Evolutionary conservation across 2,888 invertebrate genomes (phyloP).

Genomic region (Pyrrhosoma nymphula): DNA sequence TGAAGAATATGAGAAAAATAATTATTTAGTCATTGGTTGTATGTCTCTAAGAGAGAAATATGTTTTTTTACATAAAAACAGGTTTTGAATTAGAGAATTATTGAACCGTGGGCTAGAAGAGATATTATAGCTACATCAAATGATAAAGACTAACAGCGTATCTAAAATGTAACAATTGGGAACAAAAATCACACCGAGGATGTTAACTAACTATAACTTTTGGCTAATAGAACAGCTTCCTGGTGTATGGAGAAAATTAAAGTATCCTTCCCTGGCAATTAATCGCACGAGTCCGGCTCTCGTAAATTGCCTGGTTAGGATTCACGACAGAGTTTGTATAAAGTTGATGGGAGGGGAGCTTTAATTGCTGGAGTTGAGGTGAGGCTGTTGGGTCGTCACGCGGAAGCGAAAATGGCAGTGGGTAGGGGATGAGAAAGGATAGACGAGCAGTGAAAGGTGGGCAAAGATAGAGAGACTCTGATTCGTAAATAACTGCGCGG

Average conservation of each 20-base stretch:
- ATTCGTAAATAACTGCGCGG: too few species aligned
- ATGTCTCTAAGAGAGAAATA: too few species aligned
- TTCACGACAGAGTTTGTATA: background rate
- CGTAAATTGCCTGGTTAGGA: background rate
- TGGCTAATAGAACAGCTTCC: background rate
- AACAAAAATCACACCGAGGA: too few species aligned
- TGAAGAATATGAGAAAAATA: too few species aligned
- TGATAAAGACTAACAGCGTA: too few species aligned
- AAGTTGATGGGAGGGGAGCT: background rate
- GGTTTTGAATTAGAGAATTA: too few species aligned
- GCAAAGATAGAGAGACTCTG: too few species aligned
- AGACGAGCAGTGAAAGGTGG: background rate
- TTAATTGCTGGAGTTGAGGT: background rate
- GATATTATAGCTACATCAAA: too few species aligned
- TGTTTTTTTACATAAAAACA: too few species aligned
- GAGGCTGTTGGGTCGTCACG: background rate
- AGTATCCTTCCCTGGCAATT: background rate
- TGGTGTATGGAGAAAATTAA: background rate
- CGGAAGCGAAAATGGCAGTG: background rate
- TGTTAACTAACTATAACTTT: background rate
- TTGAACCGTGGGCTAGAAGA: too few species aligned
- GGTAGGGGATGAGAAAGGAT: background rate
- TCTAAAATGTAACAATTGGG: too few species aligned
- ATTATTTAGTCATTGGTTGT: too few species aligned
- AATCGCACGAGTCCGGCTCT: background rate